Percentiles rank a stretch among this genome's conserved stretches.
Conservation (phyloP, 2,797 vertebrate genomes). For the Trichosurus vulpecula region DNA sequence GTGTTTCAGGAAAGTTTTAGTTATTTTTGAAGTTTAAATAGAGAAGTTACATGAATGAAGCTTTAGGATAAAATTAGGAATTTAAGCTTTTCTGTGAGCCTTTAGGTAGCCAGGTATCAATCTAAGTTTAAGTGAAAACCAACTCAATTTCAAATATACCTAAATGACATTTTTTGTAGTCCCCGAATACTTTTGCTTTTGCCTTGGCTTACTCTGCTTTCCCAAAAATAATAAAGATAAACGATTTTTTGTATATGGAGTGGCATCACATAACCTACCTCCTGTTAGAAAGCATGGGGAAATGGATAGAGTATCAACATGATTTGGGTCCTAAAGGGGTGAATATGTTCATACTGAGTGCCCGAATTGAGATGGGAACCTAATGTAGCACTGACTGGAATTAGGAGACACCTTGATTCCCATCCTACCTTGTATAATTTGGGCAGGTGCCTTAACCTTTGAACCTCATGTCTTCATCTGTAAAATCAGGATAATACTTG, state of each 20-base stretch:
- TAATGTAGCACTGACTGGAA: background rate
- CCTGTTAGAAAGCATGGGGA: background rate
- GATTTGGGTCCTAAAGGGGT: background rate
- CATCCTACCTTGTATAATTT: background rate
- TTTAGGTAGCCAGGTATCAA: background rate
- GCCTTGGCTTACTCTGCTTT: background rate
- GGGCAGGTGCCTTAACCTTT: background rate
- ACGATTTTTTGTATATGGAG: background rate
- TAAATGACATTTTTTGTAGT: background rate
- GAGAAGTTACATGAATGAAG: background rate
- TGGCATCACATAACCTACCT: background rate
- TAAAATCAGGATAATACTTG: background rate
- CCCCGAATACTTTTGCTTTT: background rate
- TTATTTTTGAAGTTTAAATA: background rate
- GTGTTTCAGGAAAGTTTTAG: background rate
- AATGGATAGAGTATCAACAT: background rate
- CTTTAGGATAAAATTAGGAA: background rate
- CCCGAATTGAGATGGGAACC: background rate
- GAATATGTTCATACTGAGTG: background rate
- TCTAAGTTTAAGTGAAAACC: background rate
- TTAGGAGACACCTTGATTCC: background rate
- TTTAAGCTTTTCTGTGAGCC: background rate
- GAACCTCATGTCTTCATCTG: background rate
- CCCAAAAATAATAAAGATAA: background rate
- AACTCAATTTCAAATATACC: background rate